Base-by-base conservation (phyloP, 2,888 invertebrate genomes). In the Drosophila anceps region DNA sequence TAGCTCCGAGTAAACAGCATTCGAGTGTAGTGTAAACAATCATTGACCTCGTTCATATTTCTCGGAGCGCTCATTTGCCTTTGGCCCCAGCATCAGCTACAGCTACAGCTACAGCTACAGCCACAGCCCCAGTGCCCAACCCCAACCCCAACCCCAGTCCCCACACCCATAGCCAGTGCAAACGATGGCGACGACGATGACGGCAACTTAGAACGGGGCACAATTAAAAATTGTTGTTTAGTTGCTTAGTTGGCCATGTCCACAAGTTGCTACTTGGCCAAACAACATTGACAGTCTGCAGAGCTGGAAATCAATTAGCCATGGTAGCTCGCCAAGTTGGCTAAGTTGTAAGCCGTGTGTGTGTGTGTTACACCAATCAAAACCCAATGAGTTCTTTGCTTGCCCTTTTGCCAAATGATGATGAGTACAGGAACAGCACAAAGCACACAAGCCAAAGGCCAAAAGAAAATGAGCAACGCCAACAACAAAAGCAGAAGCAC, bases 11-110 rank as follows among this genome's bases (percentile, higher is more conserved):
- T 84, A 86, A 88, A 86, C 89, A 84, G 81, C 78, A 88, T 84
- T 84, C 84, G 82, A 89, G 90, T 78, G 82, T 84, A 84, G 88
- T 90, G 90, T 85, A 85, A 85, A 85, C 85, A 85, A 85, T 89
- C 88, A 90, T 85, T 85, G 90, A 85, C 85, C 85, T 85, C 85
- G 90, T 85, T 90, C 82, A 89, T 81, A 81, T 81, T 89, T 76
- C 84, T 88, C 69, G 73, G 73, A 68, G 73, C 69, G 41, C 37
- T 87, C 88, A 87, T 84, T 89, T 89, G 89, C 84, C 79, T 89
- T 76, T 84, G 80, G 70, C 75, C 70, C 24, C 66, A 46, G 31
- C 35, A 33, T 4, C 51, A 31, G 43, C 29, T 2, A 0, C 46
- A 20, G 44, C 24, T 7, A 0, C 46, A 12, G 44, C 15, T 13